Base-by-base conservation (phyloP, 2,113 vertebrate genomes). In the Acanthisitta chloris region DNA sequence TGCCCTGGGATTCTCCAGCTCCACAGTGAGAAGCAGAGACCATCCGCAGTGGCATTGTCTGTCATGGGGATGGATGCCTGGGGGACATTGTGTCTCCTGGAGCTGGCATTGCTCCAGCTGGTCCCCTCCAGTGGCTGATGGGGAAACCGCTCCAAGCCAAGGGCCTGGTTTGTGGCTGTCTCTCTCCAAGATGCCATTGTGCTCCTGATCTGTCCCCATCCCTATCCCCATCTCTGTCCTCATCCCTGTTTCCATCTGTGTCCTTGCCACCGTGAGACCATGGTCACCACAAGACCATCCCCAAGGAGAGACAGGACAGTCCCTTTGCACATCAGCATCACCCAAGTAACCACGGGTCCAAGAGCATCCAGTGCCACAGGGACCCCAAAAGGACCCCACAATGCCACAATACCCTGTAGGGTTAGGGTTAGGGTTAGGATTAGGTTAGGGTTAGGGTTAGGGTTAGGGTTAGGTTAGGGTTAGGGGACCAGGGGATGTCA, bases 191-290 rank as follows among this genome's bases (percentile, higher is more conserved):
- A 59, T 12, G 24, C 16, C 46, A 21, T 40, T 23, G 19, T 8
- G 8, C 26, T 42, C 38, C 57, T 64, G 62, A 45, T 69, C 40
- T 69, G 58, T 66, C 74, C 34, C 43, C 14, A 18, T 28, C 11
- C 34, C 48, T 73, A 17, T 5, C 42, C 29, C 31, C 31, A 58
- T 33, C n/a, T 36, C 58, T 46, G 43, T 51, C 70, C 33, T 34
- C 48, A 28, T 18, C 49, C 13, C 33, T 72, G 46, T n/a, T 52
- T 21, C n/a, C 74, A 38, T 28, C 58, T 48, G 43, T 46, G 21
- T 38, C 42, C 40, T 42, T 23, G 23, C 42, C 12, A 12, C 51
- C 0, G 5, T 7, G 71, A 72, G 38, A 34, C 34, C 0, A 0
- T 5, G 17, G 40, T 36, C 61, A 21, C 28, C 70, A 62, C n/a